phyloP scores from a whole-genome alignment of 2,113 vertebrate genomes.

The Rattus rattus region DNA sequence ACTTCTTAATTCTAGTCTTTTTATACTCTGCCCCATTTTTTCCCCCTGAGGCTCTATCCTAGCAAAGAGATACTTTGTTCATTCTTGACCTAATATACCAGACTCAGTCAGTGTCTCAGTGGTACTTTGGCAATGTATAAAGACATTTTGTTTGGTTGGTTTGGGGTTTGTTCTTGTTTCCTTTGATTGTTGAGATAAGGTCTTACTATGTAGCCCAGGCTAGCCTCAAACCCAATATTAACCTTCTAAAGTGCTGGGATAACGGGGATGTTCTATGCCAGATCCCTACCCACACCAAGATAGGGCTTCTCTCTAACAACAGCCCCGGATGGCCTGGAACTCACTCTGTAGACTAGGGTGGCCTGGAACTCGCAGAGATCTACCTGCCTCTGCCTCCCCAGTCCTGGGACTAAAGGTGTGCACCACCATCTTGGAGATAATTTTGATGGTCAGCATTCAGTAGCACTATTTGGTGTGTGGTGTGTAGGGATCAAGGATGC shows the following conservation, averaged over 20 bases:
- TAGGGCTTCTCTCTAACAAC: not conserved
- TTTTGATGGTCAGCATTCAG: slow-evolving; percentile 13
- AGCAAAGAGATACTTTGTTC: not conserved
- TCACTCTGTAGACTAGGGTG: not conserved
- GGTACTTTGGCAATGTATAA: not conserved
- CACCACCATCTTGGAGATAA: not conserved
- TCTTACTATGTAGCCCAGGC: not conserved
- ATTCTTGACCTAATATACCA: not conserved
- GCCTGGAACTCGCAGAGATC: not conserved
- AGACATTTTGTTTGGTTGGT: not conserved
- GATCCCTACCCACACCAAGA: not conserved
- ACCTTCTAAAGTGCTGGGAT: not conserved
- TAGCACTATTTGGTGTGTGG: not conserved
- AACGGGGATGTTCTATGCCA: not conserved
- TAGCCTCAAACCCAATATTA: not conserved
- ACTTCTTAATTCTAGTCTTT: not conserved
- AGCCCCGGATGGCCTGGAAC: not conserved
- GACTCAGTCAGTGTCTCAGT: not conserved
- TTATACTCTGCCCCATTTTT: not conserved
- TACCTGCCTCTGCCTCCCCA: not conserved
- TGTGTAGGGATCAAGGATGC: slow-evolving; percentile 2
- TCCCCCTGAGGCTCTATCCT: slow-evolving; percentile 49
- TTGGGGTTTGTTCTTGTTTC: not conserved
- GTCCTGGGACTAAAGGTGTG: not conserved
- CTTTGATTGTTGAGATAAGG: not conserved